Conservation (phyloP, 2,113 vertebrate genomes). For the Bagarius yarrelli region DNA sequence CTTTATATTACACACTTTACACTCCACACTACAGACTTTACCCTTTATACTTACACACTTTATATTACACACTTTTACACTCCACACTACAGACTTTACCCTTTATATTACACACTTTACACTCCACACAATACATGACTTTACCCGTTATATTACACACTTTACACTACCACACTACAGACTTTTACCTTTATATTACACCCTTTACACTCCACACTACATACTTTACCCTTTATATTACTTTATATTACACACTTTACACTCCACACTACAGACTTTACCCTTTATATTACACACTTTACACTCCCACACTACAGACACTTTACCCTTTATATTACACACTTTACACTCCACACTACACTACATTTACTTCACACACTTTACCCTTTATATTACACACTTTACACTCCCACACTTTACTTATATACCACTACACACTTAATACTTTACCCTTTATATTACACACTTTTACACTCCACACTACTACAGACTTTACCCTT, state of each 20-base stretch:
- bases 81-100: background rate
- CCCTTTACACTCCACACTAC: background rate
- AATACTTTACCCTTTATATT: too few relatives aligned
- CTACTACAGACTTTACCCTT: background rate
- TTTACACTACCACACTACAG: background rate
- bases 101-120: background rate
- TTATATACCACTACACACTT: too few relatives aligned
- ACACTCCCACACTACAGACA: too few relatives aligned
- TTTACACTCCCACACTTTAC: too few relatives aligned
- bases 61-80: background rate
- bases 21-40: background rate
- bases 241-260: too few relatives aligned
- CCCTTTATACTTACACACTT: background rate
- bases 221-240: too few relatives aligned
- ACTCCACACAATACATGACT: background rate
- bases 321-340: too few relatives aligned
- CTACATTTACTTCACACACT: too few relatives aligned
- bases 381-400: too few relatives aligned
- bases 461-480: too few relatives aligned
- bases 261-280: too few relatives aligned
- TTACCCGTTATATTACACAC: background rate
- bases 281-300: background rate
- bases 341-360: too few relatives aligned
- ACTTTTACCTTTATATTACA: background rate
- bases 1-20: background rate